Percentiles rank a stretch among this genome's conserved stretches.
Evolutionary conservation across 1,140 invertebrate genomes (phyloP).

Genomic region (Pseudomyrmex dendroicus): DNA sequence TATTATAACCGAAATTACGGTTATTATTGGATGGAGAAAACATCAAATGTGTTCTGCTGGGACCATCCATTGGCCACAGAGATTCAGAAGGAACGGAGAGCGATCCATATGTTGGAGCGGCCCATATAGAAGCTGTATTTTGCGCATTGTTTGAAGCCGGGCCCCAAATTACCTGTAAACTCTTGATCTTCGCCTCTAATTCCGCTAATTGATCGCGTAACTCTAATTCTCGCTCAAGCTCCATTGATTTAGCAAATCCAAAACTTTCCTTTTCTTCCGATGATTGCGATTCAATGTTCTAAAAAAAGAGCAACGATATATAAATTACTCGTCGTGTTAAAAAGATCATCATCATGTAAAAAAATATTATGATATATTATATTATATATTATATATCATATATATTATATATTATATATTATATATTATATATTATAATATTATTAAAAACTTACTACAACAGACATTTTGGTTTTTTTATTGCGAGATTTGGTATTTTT

Average conservation of each 20-base stretch:
- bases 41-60: slow-evolving; percentile 64
- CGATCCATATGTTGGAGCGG: slow-evolving; percentile 76
- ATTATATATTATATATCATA: no score
- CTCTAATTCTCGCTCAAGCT: slow-evolving; percentile 80
- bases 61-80: slow-evolving; percentile 80
- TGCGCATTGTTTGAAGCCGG: slow-evolving; percentile 80
- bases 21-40: no score
- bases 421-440: slow-evolving; percentile 17
- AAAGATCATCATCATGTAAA: background rate
- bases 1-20: slow-evolving; percentile 62
- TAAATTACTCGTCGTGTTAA: background rate
- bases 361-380: background rate
- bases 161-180: slow-evolving; percentile 88
- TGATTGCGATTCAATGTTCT: slow-evolving; percentile 73
- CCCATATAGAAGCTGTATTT: slow-evolving; percentile 82
- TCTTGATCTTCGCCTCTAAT: slow-evolving; percentile 88
- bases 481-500: slow-evolving; percentile 76
- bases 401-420: no score
- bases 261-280: slow-evolving; percentile 79
- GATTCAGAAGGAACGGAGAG: slow-evolving; percentile 82
- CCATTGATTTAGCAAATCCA: slow-evolving; percentile 82
- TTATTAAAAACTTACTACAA: slow-evolving; percentile 60
- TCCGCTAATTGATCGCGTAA: slow-evolving; percentile 86
- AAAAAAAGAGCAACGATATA: slow-evolving; percentile 6
- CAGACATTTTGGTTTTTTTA: slow-evolving; percentile 80